A percentile compares a stretch with the other conserved stretches of the same genome.
phyloP scores from a whole-genome alignment of 2,113 vertebrate species.

The Pseudolaguvia tuberculata region DNA sequence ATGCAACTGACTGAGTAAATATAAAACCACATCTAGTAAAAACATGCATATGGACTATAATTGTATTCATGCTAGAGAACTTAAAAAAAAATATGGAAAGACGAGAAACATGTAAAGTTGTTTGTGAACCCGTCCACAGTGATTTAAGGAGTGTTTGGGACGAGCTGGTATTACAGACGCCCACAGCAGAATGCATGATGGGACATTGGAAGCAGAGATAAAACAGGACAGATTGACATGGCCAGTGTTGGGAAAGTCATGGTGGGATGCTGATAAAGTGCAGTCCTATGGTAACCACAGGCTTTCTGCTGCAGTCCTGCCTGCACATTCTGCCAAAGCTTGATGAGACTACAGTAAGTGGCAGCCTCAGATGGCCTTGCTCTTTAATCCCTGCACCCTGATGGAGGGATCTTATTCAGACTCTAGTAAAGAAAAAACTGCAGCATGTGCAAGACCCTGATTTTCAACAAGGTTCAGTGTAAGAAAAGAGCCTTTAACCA shows the following conservation, averaged over 20 bases:
- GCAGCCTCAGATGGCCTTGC: slow-evolving; percentile 2
- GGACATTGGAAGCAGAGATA: slow-evolving; percentile 12
- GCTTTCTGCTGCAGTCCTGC: slow-evolving; percentile 8
- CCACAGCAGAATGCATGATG: slow-evolving; percentile 12
- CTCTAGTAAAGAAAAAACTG: background rate
- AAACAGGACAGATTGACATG: background rate
- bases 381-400: background rate
- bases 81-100: slow-evolving; percentile 7
- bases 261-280: slow-evolving; percentile 23
- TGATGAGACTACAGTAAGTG: background rate
- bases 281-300: background rate
- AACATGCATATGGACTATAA: slow-evolving; percentile 31
- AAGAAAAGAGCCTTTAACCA: background rate
- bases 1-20: slow-evolving; percentile 28
- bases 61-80: slow-evolving; percentile 23
- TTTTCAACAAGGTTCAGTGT: background rate
- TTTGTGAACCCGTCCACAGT: slow-evolving; percentile 9
- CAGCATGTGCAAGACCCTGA: background rate
- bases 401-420: background rate
- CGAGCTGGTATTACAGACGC: background rate
- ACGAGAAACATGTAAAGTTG: slow-evolving; percentile 10
- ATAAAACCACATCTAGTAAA: slow-evolving; percentile 25
- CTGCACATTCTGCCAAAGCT: background rate
- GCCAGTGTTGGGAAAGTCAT: slow-evolving; percentile 12
- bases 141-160: slow-evolving; percentile 4